phyloP scores from a whole-genome alignment of 2,888 invertebrate species.

The Drosophila multiciliata region DNA sequence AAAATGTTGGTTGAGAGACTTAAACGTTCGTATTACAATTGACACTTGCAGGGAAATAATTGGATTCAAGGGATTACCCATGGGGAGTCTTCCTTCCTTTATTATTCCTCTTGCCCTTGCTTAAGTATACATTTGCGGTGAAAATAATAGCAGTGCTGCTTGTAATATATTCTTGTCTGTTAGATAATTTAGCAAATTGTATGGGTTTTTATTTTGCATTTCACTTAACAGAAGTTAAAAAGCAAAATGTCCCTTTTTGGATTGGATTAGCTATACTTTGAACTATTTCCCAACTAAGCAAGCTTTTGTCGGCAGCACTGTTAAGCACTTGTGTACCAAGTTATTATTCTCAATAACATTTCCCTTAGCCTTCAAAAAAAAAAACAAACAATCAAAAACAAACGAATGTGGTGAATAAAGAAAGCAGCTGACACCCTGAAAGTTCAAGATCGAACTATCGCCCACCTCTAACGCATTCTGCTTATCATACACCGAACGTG shows the following conservation, averaged over 20 bases:
- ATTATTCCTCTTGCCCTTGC: not conserved
- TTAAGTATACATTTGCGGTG: not conserved
- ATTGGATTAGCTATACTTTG: not conserved
- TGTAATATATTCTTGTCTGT: no score
- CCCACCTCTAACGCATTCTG: slow-evolving; percentile 47
- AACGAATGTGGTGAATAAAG: slow-evolving; percentile 18
- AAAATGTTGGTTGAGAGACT: not conserved
- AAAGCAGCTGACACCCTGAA: slow-evolving; percentile 25
- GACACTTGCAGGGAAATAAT: not conserved
- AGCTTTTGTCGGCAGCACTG: not conserved
- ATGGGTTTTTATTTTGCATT: not conserved
- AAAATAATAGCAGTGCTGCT: not conserved
- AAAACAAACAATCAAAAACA: not conserved
- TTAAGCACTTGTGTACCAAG: not conserved
- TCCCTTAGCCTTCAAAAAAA: slow-evolving; percentile 7
- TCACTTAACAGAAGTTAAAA: not conserved
- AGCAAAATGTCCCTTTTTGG: not conserved
- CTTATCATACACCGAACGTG: slow-evolving; percentile 30
- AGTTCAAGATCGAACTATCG: slow-evolving; percentile 45
- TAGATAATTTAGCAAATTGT: not conserved
- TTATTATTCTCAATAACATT: slow-evolving; percentile 6
- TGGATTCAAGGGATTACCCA: not conserved
- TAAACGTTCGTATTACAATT: not conserved
- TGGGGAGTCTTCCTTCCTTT: not conserved
- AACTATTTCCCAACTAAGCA: not conserved